phyloP scores from a whole-genome alignment of 2,113 vertebrate genomes.

The Pseudorasbora parva region DNA sequence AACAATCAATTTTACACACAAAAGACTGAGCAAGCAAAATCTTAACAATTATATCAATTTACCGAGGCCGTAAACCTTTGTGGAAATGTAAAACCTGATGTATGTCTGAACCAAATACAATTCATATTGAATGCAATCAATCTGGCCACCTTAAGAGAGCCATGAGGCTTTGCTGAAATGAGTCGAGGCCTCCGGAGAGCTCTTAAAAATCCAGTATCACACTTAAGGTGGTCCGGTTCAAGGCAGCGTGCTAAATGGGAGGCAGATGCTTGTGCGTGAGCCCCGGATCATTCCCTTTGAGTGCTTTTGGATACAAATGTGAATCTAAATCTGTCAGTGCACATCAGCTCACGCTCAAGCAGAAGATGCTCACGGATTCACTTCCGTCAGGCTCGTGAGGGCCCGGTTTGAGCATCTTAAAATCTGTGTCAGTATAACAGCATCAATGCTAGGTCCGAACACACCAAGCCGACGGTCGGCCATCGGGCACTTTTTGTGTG shows the following conservation, averaged over 20 bases:
- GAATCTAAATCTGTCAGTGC: slow-evolving; percentile 48
- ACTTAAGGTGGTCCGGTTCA: slow-evolving; percentile 58
- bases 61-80: slow-evolving; percentile 60
- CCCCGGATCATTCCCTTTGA: background rate
- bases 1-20: slow-evolving; percentile 47
- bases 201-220: slow-evolving; percentile 57
- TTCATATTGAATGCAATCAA: slow-evolving; percentile 66
- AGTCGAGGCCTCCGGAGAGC: slow-evolving; percentile 45
- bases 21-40: slow-evolving; percentile 40
- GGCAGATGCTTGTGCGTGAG: slow-evolving; percentile 60
- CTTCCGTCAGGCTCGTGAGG: slow-evolving; percentile 20
- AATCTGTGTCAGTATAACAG: background rate
- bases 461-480: no score
- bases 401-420: background rate
- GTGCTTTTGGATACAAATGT: slow-evolving; percentile 44
- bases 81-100: slow-evolving; percentile 68
- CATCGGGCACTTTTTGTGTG: no score
- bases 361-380: slow-evolving; percentile 38
- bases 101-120: slow-evolving; percentile 63
- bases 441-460: no score
- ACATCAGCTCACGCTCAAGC: slow-evolving; percentile 23
- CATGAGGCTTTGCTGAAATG: slow-evolving; percentile 59
- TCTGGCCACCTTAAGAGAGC: slow-evolving; percentile 61
- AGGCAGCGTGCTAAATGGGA: slow-evolving; percentile 63
- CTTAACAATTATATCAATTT: slow-evolving; percentile 66